Conservation (phyloP, 2,113 vertebrate species). For the Eira barbara region DNA sequence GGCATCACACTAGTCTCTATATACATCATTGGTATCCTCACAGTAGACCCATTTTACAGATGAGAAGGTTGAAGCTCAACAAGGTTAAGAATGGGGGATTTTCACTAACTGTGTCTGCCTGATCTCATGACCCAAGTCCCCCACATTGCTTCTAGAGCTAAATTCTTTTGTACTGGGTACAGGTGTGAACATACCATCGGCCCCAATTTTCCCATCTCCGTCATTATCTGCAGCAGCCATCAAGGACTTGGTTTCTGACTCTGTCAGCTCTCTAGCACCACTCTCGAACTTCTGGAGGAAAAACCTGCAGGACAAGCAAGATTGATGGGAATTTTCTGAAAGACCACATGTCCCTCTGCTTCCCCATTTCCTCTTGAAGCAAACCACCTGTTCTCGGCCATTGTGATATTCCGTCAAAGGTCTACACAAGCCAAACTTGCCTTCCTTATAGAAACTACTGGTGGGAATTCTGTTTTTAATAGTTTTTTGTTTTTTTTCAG, state of each 20-base stretch:
- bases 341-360: neutral
- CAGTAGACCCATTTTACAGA: neutral
- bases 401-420: neutral
- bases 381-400: neutral
- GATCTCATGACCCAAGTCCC: neutral
- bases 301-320: constrained; percentile 81
- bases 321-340: neutral
- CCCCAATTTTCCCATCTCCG: constrained; percentile 94
- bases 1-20: neutral
- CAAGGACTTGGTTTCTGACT: constrained; percentile 91
- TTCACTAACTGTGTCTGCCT: neutral
- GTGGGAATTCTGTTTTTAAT: neutral
- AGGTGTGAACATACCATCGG: constrained; percentile 85
- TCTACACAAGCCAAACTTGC: neutral
- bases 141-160: too few species aligned
- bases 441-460: neutral
- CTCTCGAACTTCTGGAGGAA: constrained; percentile 94
- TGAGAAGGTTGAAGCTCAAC: neutral
- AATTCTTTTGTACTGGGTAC: neutral
- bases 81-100: neutral
- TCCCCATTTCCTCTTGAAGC: neutral
- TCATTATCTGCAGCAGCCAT: constrained; percentile 92
- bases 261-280: constrained; percentile 89
- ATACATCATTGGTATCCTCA: neutral
- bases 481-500: too few species aligned